Conservation (phyloP, 2,113 vertebrate species). For the Anoplopoma fimbria region DNA sequence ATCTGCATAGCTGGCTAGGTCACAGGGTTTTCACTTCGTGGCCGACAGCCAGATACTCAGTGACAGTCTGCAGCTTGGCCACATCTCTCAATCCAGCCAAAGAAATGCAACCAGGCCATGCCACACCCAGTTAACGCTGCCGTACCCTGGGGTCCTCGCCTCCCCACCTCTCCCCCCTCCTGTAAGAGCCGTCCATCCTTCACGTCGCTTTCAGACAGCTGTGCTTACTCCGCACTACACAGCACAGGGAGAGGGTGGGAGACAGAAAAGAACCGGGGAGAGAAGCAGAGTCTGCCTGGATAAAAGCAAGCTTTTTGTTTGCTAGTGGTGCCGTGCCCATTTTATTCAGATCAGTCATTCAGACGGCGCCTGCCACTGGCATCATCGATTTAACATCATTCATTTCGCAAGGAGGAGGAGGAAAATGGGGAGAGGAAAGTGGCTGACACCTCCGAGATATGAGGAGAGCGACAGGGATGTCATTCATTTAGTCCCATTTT, state of each 20-base stretch:
- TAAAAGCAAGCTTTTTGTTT: conserved; percentile 83
- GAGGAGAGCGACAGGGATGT: conserved; percentile 8
- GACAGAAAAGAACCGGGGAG: conserved; percentile 19
- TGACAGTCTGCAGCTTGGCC: conserved; percentile 23
- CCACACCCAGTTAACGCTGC: conserved; percentile 38
- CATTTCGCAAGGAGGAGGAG: conserved; percentile 65
- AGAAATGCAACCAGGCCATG: not conserved
- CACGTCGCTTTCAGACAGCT: not conserved
- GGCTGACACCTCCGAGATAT: conserved; percentile 53
- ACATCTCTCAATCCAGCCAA: conserved; percentile 17
- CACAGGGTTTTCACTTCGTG: not conserved
- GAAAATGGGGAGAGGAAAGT: conserved; percentile 32
- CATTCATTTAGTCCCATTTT: conserved; percentile 46
- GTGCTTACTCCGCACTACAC: not conserved
- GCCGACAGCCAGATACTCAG: not conserved
- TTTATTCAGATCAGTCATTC: conserved; percentile 79
- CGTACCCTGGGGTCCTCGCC: not conserved
- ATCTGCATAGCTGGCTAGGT: no score
- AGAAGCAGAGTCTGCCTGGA: conserved; percentile 52
- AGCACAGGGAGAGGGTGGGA: not conserved
- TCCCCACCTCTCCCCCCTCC: not conserved
- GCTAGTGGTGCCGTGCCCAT: conserved; percentile 76
- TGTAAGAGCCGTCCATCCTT: not conserved
- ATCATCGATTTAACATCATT: conserved; percentile 74
- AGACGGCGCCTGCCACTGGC: conserved; percentile 54